Conservation (phyloP, 2,797 vertebrate species). For the Columba guinea region DNA sequence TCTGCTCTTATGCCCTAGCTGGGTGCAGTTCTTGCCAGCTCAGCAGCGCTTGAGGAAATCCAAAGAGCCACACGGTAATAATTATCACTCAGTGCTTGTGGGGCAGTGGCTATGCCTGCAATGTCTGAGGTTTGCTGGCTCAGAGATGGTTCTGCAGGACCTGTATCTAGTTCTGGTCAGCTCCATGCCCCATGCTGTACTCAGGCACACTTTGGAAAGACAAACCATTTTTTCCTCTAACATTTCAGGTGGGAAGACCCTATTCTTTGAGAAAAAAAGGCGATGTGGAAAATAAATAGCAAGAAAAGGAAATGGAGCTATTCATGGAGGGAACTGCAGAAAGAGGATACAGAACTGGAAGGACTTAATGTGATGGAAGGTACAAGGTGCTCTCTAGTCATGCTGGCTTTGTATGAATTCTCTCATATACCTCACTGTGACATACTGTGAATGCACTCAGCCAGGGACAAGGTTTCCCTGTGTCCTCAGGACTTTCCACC, state of each 20-base stretch:
- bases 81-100: constrained; percentile 4
- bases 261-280: not conserved
- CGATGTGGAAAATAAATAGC: not conserved
- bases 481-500: not conserved
- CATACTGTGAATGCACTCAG: not conserved
- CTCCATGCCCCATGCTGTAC: not conserved
- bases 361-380: not conserved
- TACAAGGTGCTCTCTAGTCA: not conserved
- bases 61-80: not conserved
- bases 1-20: constrained; percentile 11
- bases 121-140: constrained; percentile 34
- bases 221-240: not conserved
- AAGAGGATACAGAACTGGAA: not conserved
- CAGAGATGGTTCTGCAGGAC: not conserved
- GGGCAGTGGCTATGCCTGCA: not conserved
- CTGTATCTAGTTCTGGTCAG: not conserved
- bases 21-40: not conserved
- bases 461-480: not conserved
- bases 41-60: not conserved
- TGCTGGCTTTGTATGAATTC: not conserved
- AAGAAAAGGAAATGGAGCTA: not conserved
- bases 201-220: not conserved
- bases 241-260: not conserved
- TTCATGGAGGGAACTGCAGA: not conserved
- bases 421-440: not conserved